These are phyloP conservation scores for Ophiodon elongatus DNA, from an alignment of 2,113 vertebrate species.

Conservation along the genomic window DNA sequence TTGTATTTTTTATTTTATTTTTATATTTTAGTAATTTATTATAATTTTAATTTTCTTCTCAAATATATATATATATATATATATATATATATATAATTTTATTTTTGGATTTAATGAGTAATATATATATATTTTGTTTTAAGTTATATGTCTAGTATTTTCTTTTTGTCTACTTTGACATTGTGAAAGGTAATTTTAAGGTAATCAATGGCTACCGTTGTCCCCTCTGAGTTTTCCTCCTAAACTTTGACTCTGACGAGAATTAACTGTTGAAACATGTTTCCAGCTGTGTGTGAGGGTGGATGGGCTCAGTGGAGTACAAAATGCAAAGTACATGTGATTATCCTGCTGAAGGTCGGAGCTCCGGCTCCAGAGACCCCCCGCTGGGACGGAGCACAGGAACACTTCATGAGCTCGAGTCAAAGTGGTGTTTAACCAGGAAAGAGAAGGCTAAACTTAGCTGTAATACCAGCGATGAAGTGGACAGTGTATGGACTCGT, in stretches of 20 bases:
- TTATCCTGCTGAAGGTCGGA: constrained; percentile 38
- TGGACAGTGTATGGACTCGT: constrained; percentile 11
- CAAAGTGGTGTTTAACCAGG: constrained; percentile 38
- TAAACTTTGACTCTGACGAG: not conserved
- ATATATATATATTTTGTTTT: not conserved
- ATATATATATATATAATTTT: not conserved
- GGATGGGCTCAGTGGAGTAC: constrained; percentile 1
- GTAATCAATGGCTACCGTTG: not conserved
- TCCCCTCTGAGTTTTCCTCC: not conserved
- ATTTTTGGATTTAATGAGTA: too few relatives aligned
- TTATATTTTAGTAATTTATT: too few relatives aligned
- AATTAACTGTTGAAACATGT: not conserved
- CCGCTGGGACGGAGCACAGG: not conserved
- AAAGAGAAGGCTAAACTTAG: constrained; percentile 15
- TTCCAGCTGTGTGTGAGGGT: not conserved
- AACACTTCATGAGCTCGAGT: constrained; percentile 14
- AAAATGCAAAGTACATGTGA: constrained; percentile 42
- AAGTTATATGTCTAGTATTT: too few relatives aligned
- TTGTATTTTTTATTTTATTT: too few relatives aligned
- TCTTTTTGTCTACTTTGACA: not conserved
- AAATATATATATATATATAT: too few relatives aligned
- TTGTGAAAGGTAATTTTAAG: not conserved
- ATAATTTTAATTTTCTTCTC: too few relatives aligned
- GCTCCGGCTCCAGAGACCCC: constrained; percentile 2
- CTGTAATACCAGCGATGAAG: constrained; percentile 43